These are phyloP conservation scores for Mnemiopsis leidyi DNA, from an alignment of 37 sponge, comb jelly and placozoan species.

Conservation along the genomic window DNA sequence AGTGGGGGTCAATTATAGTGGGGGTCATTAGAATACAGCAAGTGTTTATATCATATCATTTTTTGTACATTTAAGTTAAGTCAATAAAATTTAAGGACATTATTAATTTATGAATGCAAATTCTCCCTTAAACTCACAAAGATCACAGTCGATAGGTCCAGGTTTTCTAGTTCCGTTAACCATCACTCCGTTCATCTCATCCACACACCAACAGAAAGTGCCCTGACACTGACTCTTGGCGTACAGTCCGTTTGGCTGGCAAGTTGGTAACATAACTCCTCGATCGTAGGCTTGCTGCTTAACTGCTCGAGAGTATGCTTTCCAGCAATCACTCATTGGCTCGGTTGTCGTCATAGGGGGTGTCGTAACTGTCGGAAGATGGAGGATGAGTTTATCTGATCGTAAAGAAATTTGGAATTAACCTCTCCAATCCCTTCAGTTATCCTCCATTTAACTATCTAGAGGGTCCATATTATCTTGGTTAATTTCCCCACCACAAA, in stretches of 20 bases:
- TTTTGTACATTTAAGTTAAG: too few species aligned
- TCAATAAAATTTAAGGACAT: too few species aligned
- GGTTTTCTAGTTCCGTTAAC: constrained; percentile 42
- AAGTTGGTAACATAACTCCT: background rate
- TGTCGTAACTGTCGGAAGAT: background rate
- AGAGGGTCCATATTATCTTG: too few species aligned
- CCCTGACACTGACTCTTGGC: constrained; percentile 52
- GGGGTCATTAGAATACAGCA: too few species aligned
- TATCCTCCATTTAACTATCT: too few species aligned
- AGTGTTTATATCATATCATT: too few species aligned
- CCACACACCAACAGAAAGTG: constrained; percentile 38
- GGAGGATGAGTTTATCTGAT: background rate
- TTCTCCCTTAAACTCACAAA: constrained; percentile 50
- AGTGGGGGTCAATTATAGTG: too few species aligned
- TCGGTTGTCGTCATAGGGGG: background rate
- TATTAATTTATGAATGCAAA: too few species aligned
- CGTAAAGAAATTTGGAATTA: too few species aligned
- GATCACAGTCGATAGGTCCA: constrained; percentile 38
- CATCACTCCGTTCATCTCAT: constrained; percentile 21
- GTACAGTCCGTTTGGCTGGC: constrained; percentile 33
- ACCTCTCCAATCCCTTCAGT: too few species aligned
- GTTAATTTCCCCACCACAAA: too few species aligned
- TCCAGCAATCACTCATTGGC: constrained; percentile 24
- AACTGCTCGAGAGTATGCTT: background rate
- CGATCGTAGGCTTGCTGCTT: background rate